Evolutionary conservation across 2,888 invertebrate genomes (phyloP).

Genomic region (Plemyria rubiginata): DNA sequence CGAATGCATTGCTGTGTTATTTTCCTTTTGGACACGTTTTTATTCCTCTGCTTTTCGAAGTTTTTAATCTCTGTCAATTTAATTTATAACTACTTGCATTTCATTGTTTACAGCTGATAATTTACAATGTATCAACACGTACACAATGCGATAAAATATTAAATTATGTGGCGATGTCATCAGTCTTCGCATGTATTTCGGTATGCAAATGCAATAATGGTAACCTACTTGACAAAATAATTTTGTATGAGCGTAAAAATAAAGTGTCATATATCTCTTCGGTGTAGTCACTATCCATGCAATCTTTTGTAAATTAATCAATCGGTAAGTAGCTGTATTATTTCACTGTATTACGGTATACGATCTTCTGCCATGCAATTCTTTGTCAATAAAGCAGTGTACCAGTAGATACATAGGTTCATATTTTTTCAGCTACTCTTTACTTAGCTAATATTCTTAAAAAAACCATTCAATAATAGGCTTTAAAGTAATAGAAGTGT

Average conservation of each 20-base stretch:
- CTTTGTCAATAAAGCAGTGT: no score
- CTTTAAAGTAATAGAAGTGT: not conserved
- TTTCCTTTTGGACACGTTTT: conserved; percentile 46
- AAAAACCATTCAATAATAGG: not conserved
- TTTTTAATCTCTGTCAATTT: conserved; percentile 58
- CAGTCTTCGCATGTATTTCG: conserved; percentile 61
- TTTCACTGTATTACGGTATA: not conserved
- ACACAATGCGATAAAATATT: conserved; percentile 58
- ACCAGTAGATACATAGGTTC: no score
- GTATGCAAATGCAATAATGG: conserved; percentile 63
- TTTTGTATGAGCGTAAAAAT: conserved; percentile 58
- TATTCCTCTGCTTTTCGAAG: conserved; percentile 41
- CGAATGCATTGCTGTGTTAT: conserved; percentile 52
- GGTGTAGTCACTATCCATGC: conserved; percentile 59
- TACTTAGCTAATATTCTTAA: no score
- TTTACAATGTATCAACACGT: conserved; percentile 54
- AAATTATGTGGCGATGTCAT: conserved; percentile 72
- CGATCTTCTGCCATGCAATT: no score
- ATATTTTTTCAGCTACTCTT: no score
- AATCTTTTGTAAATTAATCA: conserved; percentile 27
- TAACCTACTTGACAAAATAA: conserved; percentile 56
- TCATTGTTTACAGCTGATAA: conserved; percentile 50
- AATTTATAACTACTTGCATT: conserved; percentile 52
- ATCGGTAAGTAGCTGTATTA: not conserved
- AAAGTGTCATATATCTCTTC: conserved; percentile 66